Base-by-base conservation (phyloP, 2,113 vertebrate species). In the Festucalex cinctus region DNA sequence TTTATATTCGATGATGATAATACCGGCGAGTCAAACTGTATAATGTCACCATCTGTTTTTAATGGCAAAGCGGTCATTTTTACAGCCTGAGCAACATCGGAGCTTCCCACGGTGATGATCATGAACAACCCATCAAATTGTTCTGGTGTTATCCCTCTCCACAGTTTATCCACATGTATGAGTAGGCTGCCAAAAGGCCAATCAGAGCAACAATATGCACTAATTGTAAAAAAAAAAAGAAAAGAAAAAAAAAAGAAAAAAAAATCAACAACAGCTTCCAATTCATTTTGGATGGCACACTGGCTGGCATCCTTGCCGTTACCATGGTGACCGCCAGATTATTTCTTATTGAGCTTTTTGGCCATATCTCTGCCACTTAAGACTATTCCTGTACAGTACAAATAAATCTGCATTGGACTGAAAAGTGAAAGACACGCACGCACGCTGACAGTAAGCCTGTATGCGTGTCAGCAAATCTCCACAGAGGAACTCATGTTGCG, bases 401-500 rank as follows among this genome's bases (percentile, higher is more conserved):
- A 39, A 68, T 35, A 54, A 39, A 68, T 35, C 71, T 28, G 39
- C 5, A 67, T 37, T 53, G 65, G 1, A 20, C 12, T 56, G 22
- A 3, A 64, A 60, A 74, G 43, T 66, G 57, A 68, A 36, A 70
- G 28, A 56, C 14, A 4, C 3, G 56, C 28, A 5, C 63, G 46
- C 63, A 54, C 67, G 22, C 24, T 46, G 22, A 63, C 20, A 9
- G 41, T 67, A 66, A 66, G 75, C 46, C 65, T 65, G 16, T 58
- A 37, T 74, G 67, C 43, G 43, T 83, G 83, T 86, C 79, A 70
- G 73, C 63, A 83, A 82, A 85, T 85, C 73, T 80, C 75, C 58
- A 43, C 78, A 59, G 77, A 66, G 75, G 63, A 78, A 77, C 43
- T 74, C 61, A 19, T 75, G 69, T 85, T 73, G 59, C 46, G 60